Percentiles rank a stretch among this genome's conserved stretches.
Evolutionary conservation across 2,797 vertebrate species (phyloP).

Genomic region (Dryobates pubescens): DNA sequence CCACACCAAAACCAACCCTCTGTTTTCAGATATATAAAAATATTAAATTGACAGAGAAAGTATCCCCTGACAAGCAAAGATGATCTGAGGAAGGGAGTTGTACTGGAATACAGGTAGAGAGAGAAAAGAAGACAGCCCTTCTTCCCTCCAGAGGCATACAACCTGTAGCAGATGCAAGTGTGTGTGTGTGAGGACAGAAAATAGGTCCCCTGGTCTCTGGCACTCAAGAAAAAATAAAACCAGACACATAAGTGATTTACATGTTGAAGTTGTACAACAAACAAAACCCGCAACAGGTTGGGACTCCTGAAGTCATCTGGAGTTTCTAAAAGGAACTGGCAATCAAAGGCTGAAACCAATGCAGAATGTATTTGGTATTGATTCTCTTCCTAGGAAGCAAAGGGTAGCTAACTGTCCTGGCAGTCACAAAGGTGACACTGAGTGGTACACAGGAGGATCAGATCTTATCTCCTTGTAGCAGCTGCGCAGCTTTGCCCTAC

Average conservation of each 20-base stretch:
- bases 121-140: not conserved
- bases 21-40: not conserved
- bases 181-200: not conserved
- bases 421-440: not conserved
- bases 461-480: not conserved
- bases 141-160: not conserved
- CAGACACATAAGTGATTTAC: not conserved
- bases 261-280: not conserved
- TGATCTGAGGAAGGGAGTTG: not conserved
- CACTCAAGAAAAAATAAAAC: not conserved
- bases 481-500: not conserved
- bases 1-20: not conserved
- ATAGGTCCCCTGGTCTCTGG: not conserved
- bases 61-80: not conserved
- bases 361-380: not conserved
- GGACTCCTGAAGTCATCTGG: not conserved
- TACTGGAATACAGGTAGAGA: not conserved
- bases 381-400: not conserved
- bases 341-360: conserved; percentile 4
- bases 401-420: not conserved
- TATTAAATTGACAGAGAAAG: not conserved
- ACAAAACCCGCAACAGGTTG: not conserved
- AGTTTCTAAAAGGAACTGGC: not conserved
- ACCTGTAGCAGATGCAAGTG: not conserved
- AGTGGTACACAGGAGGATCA: not conserved